These are phyloP conservation scores for Selene dorsalis DNA, from an alignment of 2,797 vertebrate genomes.

Conservation along the genomic window DNA sequence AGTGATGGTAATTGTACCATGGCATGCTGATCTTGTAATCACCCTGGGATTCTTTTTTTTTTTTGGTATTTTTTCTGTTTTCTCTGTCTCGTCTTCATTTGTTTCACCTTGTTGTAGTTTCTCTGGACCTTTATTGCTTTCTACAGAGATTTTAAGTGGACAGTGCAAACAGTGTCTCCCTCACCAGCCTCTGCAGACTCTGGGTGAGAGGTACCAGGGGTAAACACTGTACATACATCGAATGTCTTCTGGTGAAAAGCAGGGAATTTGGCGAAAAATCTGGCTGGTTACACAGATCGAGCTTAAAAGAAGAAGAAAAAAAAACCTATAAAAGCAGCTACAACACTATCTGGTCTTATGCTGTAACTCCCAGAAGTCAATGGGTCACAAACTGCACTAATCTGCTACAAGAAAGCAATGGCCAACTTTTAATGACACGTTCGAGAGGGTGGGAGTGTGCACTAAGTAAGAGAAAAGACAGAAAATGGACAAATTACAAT, in stretches of 20 bases:
- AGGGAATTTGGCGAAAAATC: constrained; percentile 65
- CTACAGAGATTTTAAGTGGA: constrained; percentile 81
- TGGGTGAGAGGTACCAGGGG: constrained; percentile 56
- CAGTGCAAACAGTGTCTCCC: constrained; percentile 77
- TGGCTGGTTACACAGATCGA: constrained; percentile 42
- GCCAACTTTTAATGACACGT: constrained; percentile 61
- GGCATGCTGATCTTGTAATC: constrained; percentile 94
- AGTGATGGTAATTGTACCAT: constrained; percentile 95
- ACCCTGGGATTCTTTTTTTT: constrained; percentile 84
- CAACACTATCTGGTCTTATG: constrained; percentile 34
- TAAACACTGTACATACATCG: constrained; percentile 68
- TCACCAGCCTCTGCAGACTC: constrained; percentile 39
- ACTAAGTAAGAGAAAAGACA: constrained; percentile 60
- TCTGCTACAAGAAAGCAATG: constrained; percentile 38
- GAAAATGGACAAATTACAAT: constrained; percentile 70
- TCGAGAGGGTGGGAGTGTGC: constrained; percentile 24
- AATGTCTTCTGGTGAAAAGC: constrained; percentile 57
- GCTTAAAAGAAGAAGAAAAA: constrained; percentile 9
- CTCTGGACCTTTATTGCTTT: constrained; percentile 80
- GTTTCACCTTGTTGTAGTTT: constrained; percentile 76
- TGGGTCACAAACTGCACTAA: constrained; percentile 50
- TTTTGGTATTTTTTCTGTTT: constrained; percentile 77
- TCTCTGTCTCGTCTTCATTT: constrained; percentile 42
- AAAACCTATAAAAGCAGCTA: constrained; percentile 42
- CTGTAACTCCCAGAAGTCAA: constrained; percentile 47